Conservation (phyloP, 2,113 vertebrate species). For the Sisor rabdophorus region DNA sequence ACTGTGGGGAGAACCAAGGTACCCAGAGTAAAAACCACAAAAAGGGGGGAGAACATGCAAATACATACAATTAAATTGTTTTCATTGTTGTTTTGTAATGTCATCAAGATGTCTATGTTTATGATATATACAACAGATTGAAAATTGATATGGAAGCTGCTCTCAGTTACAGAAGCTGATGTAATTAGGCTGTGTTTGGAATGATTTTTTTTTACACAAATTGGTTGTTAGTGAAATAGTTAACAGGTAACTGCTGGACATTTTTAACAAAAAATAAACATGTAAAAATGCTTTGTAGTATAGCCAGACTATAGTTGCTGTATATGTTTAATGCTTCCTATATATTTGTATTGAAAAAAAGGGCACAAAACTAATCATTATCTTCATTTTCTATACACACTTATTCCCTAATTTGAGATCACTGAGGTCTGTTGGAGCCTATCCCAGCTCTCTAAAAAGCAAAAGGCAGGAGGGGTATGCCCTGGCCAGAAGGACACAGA, state of each 20-base stretch:
- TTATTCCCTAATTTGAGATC: too few relatives aligned
- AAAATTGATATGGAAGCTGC: slow-evolving; percentile 12
- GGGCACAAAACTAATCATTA: background rate
- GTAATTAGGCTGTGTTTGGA: background rate
- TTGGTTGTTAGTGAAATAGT: background rate
- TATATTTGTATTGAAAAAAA: background rate
- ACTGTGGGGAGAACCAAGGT: too few relatives aligned
- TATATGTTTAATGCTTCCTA: slow-evolving; percentile 16
- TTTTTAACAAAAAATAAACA: background rate
- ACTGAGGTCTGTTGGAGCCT: too few relatives aligned
- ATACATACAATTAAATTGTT: too few relatives aligned
- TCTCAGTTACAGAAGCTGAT: slow-evolving; percentile 25
- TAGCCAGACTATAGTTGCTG: slow-evolving; percentile 11
- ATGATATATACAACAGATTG: slow-evolving; percentile 24
- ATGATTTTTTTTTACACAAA: background rate
- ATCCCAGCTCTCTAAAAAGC: too few relatives aligned
- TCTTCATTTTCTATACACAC: too few relatives aligned
- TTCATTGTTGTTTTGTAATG: slow-evolving; percentile 19
- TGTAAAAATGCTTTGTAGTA: background rate
- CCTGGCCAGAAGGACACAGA: too few relatives aligned
- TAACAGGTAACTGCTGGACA: slow-evolving; percentile 5
- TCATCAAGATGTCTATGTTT: slow-evolving; percentile 39
- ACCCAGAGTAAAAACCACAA: too few relatives aligned
- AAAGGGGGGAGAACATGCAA: too few relatives aligned
- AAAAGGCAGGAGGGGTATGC: too few relatives aligned